These are phyloP conservation scores for Phyllotis vaccarum DNA, from an alignment of 2,797 vertebrate species.

Conservation along the genomic window DNA sequence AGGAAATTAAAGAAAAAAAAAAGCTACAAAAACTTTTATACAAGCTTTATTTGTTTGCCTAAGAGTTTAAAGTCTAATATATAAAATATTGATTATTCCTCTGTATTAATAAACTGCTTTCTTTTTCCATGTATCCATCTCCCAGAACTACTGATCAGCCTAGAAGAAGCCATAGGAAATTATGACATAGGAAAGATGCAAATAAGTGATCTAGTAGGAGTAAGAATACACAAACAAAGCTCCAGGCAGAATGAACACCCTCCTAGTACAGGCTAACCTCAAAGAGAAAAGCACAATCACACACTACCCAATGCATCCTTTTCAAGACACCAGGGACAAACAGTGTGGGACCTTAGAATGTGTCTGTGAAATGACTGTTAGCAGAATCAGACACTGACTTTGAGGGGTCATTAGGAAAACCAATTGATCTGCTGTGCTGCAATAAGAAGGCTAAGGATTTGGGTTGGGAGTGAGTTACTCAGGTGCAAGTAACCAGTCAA, in stretches of 20 bases:
- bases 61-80: background rate
- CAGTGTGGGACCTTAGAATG: background rate
- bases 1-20: background rate
- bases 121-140: background rate
- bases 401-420: background rate
- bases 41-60: background rate
- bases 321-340: background rate
- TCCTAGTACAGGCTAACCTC: background rate
- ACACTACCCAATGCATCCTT: fast-evolving
- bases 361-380: background rate
- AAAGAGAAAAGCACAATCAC: background rate
- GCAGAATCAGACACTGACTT: background rate
- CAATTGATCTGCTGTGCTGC: fast-evolving
- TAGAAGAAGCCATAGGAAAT: background rate
- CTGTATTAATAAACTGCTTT: background rate
- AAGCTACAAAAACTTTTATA: background rate
- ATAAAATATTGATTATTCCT: constrained; percentile 7
- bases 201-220: fast-evolving
- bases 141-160: too few relatives aligned
- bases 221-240: background rate
- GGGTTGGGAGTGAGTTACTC: background rate
- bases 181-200: fast-evolving
- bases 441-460: fast-evolving
- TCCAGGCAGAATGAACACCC: fast-evolving
- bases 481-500: background rate